Conservation (phyloP, 2,797 vertebrate species). For the Sebastiscus tertius region DNA sequence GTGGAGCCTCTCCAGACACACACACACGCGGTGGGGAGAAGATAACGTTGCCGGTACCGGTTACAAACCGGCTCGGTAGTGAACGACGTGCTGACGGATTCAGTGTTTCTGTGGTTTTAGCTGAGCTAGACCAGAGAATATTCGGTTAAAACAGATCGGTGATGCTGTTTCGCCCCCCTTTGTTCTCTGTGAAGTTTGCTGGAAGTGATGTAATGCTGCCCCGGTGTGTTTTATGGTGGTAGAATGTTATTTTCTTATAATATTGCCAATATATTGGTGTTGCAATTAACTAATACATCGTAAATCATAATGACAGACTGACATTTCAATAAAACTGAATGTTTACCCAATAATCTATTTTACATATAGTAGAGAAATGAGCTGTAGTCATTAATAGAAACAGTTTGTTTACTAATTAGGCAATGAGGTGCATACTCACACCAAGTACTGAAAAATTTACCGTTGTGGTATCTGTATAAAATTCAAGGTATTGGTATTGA, state of each 20-base stretch:
- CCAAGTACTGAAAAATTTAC: not conserved
- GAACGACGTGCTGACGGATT: not conserved
- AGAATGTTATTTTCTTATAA: too few species aligned
- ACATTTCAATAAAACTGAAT: too few species aligned
- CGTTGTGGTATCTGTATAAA: not conserved
- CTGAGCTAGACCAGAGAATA: not conserved
- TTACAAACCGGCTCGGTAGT: too few species aligned
- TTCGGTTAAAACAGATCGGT: not conserved
- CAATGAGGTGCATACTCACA: not conserved
- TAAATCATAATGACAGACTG: too few species aligned
- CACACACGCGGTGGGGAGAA: not conserved
- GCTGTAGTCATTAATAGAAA: too few species aligned
- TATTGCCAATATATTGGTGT: too few species aligned
- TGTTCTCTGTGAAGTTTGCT: not conserved
- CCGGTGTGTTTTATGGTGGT: not conserved
- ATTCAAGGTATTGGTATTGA: not conserved
- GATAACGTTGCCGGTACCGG: too few species aligned
- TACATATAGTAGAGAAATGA: too few species aligned
- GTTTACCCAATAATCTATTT: too few species aligned
- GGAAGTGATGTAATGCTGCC: too few species aligned
- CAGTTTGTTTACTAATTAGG: too few species aligned
- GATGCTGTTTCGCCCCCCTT: not conserved
- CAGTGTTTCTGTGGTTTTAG: not conserved
- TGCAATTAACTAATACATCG: too few species aligned
- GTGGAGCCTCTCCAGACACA: not conserved